Evolutionary conservation across 2,797 vertebrate species (phyloP), one percentile per base, ranked within the genome.

Genomic region (Geotrypetes seraphini): DNA sequence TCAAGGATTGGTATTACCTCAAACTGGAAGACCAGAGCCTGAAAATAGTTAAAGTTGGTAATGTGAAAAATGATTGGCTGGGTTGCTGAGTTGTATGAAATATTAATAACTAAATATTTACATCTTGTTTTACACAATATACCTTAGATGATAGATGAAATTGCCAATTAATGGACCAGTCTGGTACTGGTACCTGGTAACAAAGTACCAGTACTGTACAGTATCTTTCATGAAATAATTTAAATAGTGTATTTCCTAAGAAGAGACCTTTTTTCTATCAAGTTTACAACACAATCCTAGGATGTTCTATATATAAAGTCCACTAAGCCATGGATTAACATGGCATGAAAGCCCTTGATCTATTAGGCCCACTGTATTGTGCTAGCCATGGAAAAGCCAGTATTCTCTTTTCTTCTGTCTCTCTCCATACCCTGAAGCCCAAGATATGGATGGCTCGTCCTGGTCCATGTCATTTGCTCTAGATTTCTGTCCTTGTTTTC

Each of bases 31-130:
- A 97, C 79, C 89, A 79, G 59, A 95, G 82, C 69, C 75, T 99
- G 82, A 97, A 97, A 83, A 92, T 91, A 3, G 81, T 96, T 47
- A 96, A 96, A 78, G 74, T 99, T 21, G 96, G 95, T 25, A 89
- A 92, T 70, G 79, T 98, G 70, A 96, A 85, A 75, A 82, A 85
- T 19, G 94, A 99, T 69, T 99, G 92, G 94, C 80, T 98, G 36
- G 89, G 84, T 47, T 99, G 96, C 76, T 97, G 81, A 92, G 71
- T 54, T 23, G 25, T 49, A 18, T 11, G 15, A 34, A 55, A 42
- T 50, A n/a, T n/a, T n/a, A 57, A 43, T 59, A 62, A 61, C 22
- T 51, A 56, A 47, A 58, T 63, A 67, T 53, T 66, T 50, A 45
- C 39, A 27, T 66, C 45, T 37, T 62, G 53, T 14, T 30, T 52